Percentiles rank a stretch among this genome's conserved stretches.
phyloP scores from a whole-genome alignment of 2,888 invertebrate genomes.

The Thysanoteuthis rhombus region DNA sequence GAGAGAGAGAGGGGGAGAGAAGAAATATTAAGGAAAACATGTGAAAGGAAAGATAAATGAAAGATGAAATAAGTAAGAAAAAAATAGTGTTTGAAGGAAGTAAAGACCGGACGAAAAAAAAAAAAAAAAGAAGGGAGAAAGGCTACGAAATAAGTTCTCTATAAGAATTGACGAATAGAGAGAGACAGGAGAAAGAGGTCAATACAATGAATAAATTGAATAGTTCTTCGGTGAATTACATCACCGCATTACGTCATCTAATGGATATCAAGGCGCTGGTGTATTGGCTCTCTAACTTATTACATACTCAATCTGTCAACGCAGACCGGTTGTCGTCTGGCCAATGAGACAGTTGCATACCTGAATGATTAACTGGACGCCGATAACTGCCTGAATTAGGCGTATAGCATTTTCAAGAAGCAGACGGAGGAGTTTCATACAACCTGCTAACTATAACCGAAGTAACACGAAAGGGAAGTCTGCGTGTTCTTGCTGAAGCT shows the following conservation, averaged over 20 bases:
- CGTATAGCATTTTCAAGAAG: background rate
- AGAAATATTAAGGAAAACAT: no score
- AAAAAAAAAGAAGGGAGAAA: no score
- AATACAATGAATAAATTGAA: background rate
- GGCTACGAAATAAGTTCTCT: no score
- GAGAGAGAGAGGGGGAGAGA: no score
- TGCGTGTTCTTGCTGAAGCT: background rate
- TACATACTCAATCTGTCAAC: background rate
- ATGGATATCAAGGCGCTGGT: background rate
- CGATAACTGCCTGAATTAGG: background rate
- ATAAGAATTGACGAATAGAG: no score
- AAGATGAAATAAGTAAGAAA: no score
- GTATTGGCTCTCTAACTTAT: background rate
- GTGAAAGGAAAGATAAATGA: no score
- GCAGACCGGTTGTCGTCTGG: background rate
- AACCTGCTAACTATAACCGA: background rate
- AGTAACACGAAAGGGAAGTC: background rate
- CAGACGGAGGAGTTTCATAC: background rate
- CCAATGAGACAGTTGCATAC: background rate
- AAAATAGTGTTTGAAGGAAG: no score
- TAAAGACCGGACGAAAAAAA: no score
- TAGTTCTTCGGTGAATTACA: background rate
- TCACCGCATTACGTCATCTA: background rate
- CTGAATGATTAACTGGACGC: background rate
- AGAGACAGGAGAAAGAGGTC: background rate